Conservation (phyloP, 92 coral and sea anemone genomes). For the Virgularia gustaviana region DNA sequence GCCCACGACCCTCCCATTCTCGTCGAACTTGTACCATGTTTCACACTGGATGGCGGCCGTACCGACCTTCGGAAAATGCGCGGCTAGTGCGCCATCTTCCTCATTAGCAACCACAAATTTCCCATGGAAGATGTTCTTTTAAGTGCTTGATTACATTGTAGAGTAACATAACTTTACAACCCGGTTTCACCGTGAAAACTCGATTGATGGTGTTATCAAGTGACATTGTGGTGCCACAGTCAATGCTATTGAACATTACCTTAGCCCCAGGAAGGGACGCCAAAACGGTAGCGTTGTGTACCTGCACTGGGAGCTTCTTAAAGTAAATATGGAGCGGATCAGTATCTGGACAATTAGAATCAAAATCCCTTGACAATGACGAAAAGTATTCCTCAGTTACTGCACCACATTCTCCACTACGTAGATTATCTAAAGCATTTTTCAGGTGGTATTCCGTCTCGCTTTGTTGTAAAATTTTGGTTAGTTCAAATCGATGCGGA, state of each 20-base stretch:
- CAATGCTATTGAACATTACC: not conserved
- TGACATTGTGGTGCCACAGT: not conserved
- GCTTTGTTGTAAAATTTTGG: not conserved
- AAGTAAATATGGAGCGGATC: not conserved
- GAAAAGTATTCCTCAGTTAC: not conserved
- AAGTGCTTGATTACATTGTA: not conserved
- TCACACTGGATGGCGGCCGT: not conserved
- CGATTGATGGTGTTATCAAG: not conserved
- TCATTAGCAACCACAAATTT: slow-evolving; percentile 1
- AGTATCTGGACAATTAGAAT: no score
- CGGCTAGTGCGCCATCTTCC: not conserved
- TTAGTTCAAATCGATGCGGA: not conserved
- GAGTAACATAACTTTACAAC: slow-evolving; percentile 3
- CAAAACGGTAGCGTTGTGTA: not conserved
- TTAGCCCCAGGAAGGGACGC: not conserved
- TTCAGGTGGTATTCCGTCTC: not conserved
- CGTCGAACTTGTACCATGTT: slow-evolving; percentile 24
- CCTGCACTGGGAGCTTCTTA: not conserved
- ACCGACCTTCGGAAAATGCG: slow-evolving; percentile 1
- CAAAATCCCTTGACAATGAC: not conserved
- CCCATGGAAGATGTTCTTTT: not conserved
- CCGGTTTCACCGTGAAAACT: not conserved
- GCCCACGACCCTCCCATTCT: slow-evolving; percentile 1
- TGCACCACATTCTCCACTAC: not conserved
- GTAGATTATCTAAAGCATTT: not conserved